Evolutionary conservation across 2,797 vertebrate genomes (phyloP).

Genomic region (Poecile montanus): DNA sequence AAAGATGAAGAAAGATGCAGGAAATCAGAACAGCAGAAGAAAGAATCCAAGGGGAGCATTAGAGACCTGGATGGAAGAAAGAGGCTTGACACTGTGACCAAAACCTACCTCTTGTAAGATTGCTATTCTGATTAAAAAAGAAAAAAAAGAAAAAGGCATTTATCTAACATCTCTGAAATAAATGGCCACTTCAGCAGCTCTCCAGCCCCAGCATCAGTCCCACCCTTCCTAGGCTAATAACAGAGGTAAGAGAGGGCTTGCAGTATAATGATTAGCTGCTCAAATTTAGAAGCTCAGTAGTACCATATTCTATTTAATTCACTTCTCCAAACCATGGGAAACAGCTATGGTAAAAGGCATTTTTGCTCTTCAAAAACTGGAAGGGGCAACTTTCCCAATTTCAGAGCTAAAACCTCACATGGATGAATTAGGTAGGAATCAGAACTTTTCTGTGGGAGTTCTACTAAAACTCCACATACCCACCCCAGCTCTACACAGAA

Average conservation of each 20-base stretch:
- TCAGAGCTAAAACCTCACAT: background rate
- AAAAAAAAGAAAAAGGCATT: background rate
- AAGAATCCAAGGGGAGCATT: background rate
- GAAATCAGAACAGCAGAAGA: background rate
- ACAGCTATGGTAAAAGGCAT: background rate
- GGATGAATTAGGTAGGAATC: background rate
- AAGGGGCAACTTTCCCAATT: background rate
- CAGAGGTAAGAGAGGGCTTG: background rate
- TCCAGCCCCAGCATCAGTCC: background rate
- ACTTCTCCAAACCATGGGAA: background rate
- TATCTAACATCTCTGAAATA: background rate
- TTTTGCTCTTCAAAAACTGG: background rate
- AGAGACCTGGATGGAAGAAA: background rate
- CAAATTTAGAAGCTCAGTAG: background rate
- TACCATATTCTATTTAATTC: background rate
- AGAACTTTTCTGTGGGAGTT: background rate
- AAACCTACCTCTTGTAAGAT: background rate
- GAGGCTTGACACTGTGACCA: background rate
- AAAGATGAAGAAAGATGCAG: background rate
- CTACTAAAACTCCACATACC: background rate
- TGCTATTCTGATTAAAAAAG: background rate
- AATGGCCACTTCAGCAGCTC: background rate
- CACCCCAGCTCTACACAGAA: fast-evolving
- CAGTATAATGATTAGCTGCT: background rate
- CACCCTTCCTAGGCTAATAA: background rate